Percentiles rank a stretch among this genome's conserved stretches.
These are phyloP conservation scores for Trinectes maculatus DNA, from an alignment of 2,113 vertebrate species.

Conservation along the genomic window DNA sequence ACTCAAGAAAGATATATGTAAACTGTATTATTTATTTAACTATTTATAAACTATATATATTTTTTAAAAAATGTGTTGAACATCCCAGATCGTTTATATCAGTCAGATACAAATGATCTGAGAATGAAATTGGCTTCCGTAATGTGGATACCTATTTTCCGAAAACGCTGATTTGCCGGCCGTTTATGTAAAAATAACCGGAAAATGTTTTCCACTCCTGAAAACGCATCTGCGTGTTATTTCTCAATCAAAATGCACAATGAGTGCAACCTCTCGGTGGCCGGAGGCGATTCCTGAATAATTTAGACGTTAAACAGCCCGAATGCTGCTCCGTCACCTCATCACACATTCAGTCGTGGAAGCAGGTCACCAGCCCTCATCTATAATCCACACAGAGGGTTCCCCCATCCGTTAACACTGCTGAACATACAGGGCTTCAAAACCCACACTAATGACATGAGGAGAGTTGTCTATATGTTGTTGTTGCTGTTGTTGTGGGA, in stretches of 20 bases:
- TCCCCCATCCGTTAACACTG: slow-evolving; percentile 52
- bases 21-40: no score
- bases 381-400: slow-evolving; percentile 53
- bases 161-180: slow-evolving; percentile 14
- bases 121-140: slow-evolving; percentile 28
- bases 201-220: slow-evolving; percentile 29
- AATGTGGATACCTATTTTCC: background rate
- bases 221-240: slow-evolving; percentile 24
- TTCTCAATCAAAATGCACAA: slow-evolving; percentile 43
- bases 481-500: background rate
- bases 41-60: no score
- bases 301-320: slow-evolving; percentile 46
- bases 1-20: no score
- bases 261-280: background rate
- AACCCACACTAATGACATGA: slow-evolving; percentile 12
- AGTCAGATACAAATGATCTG: slow-evolving; percentile 13
- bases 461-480: background rate
- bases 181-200: slow-evolving; percentile 55
- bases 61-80: no score
- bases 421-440: slow-evolving; percentile 10
- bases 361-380: slow-evolving; percentile 54
- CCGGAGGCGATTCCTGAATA: slow-evolving; percentile 54
- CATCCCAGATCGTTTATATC: slow-evolving; percentile 8
- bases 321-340: slow-evolving; percentile 42
- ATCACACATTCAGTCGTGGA: slow-evolving; percentile 63